Conservation (phyloP, 2,888 invertebrate genomes). For the Zygothrica quintamaculata region DNA sequence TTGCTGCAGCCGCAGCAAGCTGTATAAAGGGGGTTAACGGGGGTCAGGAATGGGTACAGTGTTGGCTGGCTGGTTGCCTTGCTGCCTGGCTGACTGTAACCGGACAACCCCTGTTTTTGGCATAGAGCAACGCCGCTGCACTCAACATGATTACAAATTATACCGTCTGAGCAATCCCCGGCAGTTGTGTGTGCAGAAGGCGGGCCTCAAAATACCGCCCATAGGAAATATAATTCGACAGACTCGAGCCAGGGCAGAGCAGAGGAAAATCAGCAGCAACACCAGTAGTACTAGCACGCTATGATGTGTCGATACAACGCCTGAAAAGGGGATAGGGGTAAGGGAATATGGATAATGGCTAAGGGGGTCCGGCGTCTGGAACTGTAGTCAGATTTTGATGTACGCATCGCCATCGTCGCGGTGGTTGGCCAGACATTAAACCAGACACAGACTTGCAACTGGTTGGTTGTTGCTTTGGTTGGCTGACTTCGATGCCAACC, state of each 20-base stretch:
- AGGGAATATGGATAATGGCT: too few species aligned
- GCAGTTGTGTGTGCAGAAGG: slow-evolving; percentile 55
- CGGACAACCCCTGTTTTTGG: slow-evolving; percentile 46
- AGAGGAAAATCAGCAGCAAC: too few species aligned
- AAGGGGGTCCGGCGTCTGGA: slow-evolving; percentile 27
- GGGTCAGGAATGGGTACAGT: background rate
- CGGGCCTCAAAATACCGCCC: slow-evolving; percentile 72
- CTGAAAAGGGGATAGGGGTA: slow-evolving; percentile 7
- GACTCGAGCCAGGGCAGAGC: slow-evolving; percentile 31
- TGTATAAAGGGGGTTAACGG: background rate
- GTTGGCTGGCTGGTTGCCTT: too few species aligned
- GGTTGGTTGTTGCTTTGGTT: slow-evolving; percentile 60
- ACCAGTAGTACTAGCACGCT: too few species aligned
- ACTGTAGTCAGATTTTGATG: slow-evolving; percentile 51
- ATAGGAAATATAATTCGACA: slow-evolving; percentile 79
- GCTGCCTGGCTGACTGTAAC: too few species aligned
- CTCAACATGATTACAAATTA: slow-evolving; percentile 78
- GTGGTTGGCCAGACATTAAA: slow-evolving; percentile 74
- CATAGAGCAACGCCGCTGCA: slow-evolving; percentile 53
- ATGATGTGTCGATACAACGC: slow-evolving; percentile 7
- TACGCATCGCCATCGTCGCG: slow-evolving; percentile 64
- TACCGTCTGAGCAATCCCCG: slow-evolving; percentile 77
- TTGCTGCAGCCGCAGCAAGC: slow-evolving; percentile 46
- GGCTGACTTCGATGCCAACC: too few species aligned
- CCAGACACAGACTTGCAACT: slow-evolving; percentile 44